Base-by-base conservation (phyloP, 2,888 invertebrate genomes). In the Rotaria sp. region DNA sequence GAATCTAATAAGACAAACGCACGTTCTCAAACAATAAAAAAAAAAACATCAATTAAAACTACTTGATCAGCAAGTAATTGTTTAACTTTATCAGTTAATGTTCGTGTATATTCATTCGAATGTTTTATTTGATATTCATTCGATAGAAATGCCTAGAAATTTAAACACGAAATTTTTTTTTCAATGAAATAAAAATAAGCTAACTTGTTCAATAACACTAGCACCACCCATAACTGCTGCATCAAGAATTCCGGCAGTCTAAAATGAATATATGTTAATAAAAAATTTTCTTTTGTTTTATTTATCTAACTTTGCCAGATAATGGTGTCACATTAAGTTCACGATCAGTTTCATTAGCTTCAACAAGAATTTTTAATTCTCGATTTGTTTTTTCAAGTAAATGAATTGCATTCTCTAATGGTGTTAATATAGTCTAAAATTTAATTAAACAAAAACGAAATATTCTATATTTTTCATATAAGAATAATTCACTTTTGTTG, bases 281-380 rank as follows among this genome's bases (percentile, higher is more conserved):
- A 52, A 10, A 1, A 2, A 13, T n/a, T 13, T 18, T 21, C 13
- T 2, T 35, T 21, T 1, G 18, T 67, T 67, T 2, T 35, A n/a
- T 41, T 45, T 45, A 15, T 38, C 45, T 26, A 45, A 80, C 80
- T 80, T 80, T 80, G 41, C 80, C 80, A 26, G 45, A 80, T 45
- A 80, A 80, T 80, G 80, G 80, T 80, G 80, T 80, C 7, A 80
- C 80, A 45, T 80, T 80, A 45, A 80, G 45, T 45, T 80, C 80
- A 41, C 45, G 41, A 80, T 80, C 80, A 2, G n/a, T 18, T 80
- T 80, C 80, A 80, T 80, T 80, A 38, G 80, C 80, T 26, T 80
- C 80, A 26, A 80, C 80, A 41, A 80, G 45, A n/a, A 45, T 26
- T 45, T 80, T 80, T 45, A 80, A 80, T 10, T 80, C 80, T 80